A percentile compares a stretch with the other conserved stretches of the same genome.
These are phyloP conservation scores for Magallana nippona DNA, from an alignment of 2,888 invertebrate species.

Conservation along the genomic window DNA sequence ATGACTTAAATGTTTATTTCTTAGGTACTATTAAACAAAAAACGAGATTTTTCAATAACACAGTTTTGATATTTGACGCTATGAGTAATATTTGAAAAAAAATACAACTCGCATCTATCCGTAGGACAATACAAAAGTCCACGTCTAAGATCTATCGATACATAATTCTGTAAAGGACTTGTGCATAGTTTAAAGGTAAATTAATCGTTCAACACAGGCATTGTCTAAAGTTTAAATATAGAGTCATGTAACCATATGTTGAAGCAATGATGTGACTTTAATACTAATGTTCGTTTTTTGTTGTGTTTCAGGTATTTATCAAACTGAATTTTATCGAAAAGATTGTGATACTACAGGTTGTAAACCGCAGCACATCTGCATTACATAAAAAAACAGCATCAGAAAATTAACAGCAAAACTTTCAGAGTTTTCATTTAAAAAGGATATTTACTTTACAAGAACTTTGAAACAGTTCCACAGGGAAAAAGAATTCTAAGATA, in stretches of 20 bases:
- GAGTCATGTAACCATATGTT: constrained; percentile 4
- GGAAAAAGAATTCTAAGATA: constrained; percentile 66
- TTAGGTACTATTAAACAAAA: not conserved
- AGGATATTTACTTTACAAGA: constrained; percentile 14
- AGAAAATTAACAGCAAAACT: not conserved
- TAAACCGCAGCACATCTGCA: not conserved
- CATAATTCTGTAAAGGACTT: not conserved
- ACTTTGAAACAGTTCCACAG: not conserved
- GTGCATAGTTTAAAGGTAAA: constrained; percentile 11
- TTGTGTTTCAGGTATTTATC: constrained; percentile 32
- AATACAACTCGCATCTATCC: constrained; percentile 6
- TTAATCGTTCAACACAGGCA: not conserved
- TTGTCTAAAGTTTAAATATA: constrained; percentile 18
- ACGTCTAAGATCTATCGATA: constrained; percentile 8
- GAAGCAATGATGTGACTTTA: not conserved
- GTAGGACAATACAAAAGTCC: constrained; percentile 23
- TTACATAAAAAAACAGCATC: not conserved
- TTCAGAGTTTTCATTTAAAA: not conserved
- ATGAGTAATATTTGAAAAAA: constrained; percentile 15
- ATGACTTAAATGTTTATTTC: not conserved
- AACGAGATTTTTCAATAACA: not conserved
- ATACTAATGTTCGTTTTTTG: not conserved
- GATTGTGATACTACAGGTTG: not conserved
- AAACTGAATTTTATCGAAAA: not conserved
- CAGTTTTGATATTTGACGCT: not conserved